Evolutionary conservation across 2,888 invertebrate species (phyloP), one percentile per base, ranked within the genome.

Genomic region (Ormia ochracea): DNA sequence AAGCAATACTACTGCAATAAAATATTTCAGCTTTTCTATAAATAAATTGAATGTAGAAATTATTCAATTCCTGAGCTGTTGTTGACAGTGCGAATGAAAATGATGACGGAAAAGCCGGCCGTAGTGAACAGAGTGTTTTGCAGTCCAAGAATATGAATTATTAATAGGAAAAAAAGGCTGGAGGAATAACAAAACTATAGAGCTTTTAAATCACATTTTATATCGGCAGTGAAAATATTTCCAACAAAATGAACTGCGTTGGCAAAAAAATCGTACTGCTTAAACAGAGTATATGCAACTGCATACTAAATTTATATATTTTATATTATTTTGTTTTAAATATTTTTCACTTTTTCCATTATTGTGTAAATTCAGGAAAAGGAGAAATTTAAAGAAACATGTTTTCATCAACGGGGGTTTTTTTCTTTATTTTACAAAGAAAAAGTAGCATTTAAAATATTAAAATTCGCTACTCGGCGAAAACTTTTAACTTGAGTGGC

Each of bases 361-460:
- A n/a, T n/a, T n/a, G n/a, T n/a, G n/a, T n/a, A n/a, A n/a, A n/a
- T n/a, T n/a, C n/a, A n/a, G n/a, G n/a, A n/a, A n/a, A n/a, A n/a
- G n/a, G n/a, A n/a, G n/a, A n/a, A n/a, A n/a, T n/a, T n/a, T n/a
- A n/a, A n/a, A n/a, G n/a, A n/a, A n/a, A n/a, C n/a, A n/a, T n/a
- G n/a, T n/a, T n/a, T n/a, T n/a, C n/a, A n/a, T n/a, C n/a, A n/a
- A n/a, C n/a, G n/a, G n/a, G n/a, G n/a, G n/a, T n/a, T n/a, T n/a
- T n/a, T n/a, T n/a, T n/a, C n/a, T n/a, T n/a, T n/a, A n/a, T n/a
- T n/a, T n/a, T 5, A 28, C 12, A 66, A 66, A 28, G 4, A 41
- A 45, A 45, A 26, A 63, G 26, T 1, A 33, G 28, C 23, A 58
- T 41, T 59, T 72, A 36, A 63, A 63, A 63, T 56, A 65, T 56